Base-by-base conservation (phyloP, 1,140 invertebrate species). In the Linepithema humile region DNA sequence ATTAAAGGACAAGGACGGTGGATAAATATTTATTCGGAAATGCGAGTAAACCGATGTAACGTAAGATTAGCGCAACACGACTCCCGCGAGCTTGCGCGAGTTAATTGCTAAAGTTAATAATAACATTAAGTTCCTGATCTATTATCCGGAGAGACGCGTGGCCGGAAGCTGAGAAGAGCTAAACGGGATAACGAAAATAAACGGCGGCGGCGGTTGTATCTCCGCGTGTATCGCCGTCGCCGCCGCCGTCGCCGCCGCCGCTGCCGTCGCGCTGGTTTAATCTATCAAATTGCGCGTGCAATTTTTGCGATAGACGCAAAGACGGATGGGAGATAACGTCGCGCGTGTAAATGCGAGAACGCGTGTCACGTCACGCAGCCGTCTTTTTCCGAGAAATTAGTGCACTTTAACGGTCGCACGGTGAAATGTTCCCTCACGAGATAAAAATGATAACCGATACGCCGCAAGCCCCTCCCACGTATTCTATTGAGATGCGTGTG, bases 371-470 rank as follows among this genome's bases (percentile, higher is more conserved):
- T 78, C 32, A 15, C 26, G 26, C 35, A 67, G n/a, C 20, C 9
- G 40, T 35, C 43, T 7, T 15, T 15, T 32, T 53, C 23, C 26
- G 74, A 77, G 45, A 77, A 65, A 65, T 77, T 77, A 60, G 32
- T 38, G 40, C 15, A 55, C n/a, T 38, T 48, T 23, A 45, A 70
- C 70, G 45, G 74, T 70, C 53, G 23, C 29, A n/a, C 59, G 43
- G 57, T 53, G 53, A 72, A 78, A 17, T 65, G 73, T 53, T 57
- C n/a, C 65, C 20, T 64, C 20, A 32, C 45, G 53, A 74, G 83
- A 85, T 87, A 82, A 82, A 82, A 69, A 72, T 67, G 48, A 74
- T 73, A 73, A 82, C 40, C 74, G 59, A 78, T 78, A 67, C n/a
- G 17, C 26, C 20, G 20, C 60, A 40, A 23, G 7, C 59, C n/a